These are phyloP conservation scores for Thamnaconus septentrionalis DNA, from an alignment of 2,113 vertebrate species.

Conservation along the genomic window DNA sequence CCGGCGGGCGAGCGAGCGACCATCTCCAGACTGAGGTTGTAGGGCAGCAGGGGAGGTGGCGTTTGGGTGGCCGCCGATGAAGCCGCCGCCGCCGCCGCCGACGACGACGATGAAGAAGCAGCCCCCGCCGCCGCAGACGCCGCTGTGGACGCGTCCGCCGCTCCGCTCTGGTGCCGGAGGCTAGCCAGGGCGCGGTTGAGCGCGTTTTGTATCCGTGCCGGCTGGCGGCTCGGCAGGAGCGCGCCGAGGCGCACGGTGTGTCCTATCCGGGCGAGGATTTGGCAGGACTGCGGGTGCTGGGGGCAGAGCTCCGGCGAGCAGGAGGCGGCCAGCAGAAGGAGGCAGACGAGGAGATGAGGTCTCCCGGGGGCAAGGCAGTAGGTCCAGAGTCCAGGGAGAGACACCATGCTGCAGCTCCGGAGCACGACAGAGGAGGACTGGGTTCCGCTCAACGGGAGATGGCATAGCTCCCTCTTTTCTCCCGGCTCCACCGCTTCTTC, in stretches of 20 bases:
- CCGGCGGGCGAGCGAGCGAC: conserved; percentile 68
- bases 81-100: too few species aligned
- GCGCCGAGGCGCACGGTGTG: conserved; percentile 84
- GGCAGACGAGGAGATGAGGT: conserved; percentile 55
- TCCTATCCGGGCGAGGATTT: conserved; percentile 79
- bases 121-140: too few species aligned
- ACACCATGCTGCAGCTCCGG: conserved; percentile 75
- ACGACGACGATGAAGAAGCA: too few species aligned
- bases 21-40: conserved; percentile 88
- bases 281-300: conserved; percentile 81
- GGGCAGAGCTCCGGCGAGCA: conserved; percentile 69
- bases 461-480: conserved; percentile 76
- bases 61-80: conserved; percentile 42
- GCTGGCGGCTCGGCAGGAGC: conserved; percentile 79
- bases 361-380: conserved; percentile 66
- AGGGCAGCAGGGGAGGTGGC: conserved; percentile 74
- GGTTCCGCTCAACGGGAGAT: conserved; percentile 72
- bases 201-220: conserved; percentile 78
- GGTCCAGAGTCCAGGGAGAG: conserved; percentile 71
- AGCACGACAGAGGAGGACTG: conserved; percentile 67
- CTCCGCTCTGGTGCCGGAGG: conserved; percentile 68
- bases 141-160: conserved; percentile 14
- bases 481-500: conserved; percentile 56
- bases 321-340: conserved; percentile 47
- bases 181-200: conserved; percentile 80